These are phyloP conservation scores for Diachasmimorpha longicaudata DNA, from an alignment of 1,140 invertebrate genomes.

Conservation along the genomic window DNA sequence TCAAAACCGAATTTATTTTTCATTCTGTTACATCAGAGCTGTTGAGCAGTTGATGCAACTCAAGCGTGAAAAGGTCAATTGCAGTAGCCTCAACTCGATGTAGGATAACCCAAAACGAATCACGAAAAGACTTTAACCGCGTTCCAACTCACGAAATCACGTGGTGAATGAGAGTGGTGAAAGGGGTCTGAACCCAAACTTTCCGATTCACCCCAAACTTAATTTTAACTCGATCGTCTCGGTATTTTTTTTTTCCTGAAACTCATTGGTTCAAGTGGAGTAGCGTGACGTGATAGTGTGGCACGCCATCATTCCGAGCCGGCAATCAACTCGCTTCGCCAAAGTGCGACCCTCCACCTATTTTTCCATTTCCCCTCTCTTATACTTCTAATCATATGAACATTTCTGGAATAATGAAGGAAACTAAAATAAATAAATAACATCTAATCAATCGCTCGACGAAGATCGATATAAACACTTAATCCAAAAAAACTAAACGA, in stretches of 20 bases:
- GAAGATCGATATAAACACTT: too few species aligned
- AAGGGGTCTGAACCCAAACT: background rate
- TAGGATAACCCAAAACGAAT: background rate
- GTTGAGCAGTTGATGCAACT: background rate
- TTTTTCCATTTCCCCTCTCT: too few species aligned
- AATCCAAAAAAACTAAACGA: too few species aligned
- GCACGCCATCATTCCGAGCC: background rate
- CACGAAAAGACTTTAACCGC: slow-evolving; percentile 1
- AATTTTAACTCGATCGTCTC: background rate
- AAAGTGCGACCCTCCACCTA: too few species aligned
- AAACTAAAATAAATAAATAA: too few species aligned
- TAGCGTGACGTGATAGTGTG: background rate
- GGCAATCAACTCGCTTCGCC: background rate
- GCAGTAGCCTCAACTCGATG: background rate
- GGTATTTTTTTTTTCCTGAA: background rate
- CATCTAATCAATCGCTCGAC: too few species aligned
- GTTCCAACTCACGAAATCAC: background rate
- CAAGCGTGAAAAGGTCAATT: slow-evolving; percentile 2
- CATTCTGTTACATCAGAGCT: too few species aligned
- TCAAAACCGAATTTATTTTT: too few species aligned
- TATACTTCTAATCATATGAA: too few species aligned
- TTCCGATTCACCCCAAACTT: background rate
- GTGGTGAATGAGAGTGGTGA: background rate
- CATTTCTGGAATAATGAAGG: too few species aligned
- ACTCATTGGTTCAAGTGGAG: background rate